Evolutionary conservation across 2,888 invertebrate species (phyloP).

Genomic region (Eustalomyia histrio): DNA sequence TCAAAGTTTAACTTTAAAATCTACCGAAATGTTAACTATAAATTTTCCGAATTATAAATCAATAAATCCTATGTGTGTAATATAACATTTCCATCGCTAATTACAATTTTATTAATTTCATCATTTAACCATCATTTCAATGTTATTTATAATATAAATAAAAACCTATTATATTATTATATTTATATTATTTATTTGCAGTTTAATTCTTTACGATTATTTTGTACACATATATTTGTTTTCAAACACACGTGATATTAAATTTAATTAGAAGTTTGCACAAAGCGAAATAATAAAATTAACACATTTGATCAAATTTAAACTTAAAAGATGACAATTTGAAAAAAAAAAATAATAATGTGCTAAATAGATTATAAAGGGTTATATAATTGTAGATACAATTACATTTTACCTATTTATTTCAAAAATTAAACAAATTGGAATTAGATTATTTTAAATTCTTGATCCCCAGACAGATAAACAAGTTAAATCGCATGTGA

Average conservation of each 20-base stretch:
- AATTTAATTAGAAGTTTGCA: slow-evolving; percentile 3
- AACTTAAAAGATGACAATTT: slow-evolving; percentile 40
- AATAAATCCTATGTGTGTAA: not conserved
- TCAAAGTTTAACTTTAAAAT: no score
- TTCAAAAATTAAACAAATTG: no score
- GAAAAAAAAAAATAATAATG: no score
- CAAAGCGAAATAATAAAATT: slow-evolving; percentile 8
- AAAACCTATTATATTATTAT: not conserved
- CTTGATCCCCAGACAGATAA: no score
- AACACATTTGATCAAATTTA: slow-evolving; percentile 33
- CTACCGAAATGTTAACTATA: no score
- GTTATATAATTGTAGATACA: no score
- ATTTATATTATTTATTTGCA: slow-evolving; percentile 18
- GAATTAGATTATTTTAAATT: no score
- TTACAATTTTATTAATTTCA: not conserved
- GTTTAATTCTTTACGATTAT: not conserved
- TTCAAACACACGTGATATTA: slow-evolving; percentile 18
- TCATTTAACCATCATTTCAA: no score
- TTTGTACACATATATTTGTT: not conserved
- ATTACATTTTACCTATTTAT: no score
- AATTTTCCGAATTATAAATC: no score
- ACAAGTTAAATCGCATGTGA: no score
- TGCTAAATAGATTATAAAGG: slow-evolving; percentile 2
- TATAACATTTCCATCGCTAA: not conserved
- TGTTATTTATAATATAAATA: no score